Base-by-base conservation (phyloP, 2,888 invertebrate genomes). In the Drosophila meridionalis region DNA sequence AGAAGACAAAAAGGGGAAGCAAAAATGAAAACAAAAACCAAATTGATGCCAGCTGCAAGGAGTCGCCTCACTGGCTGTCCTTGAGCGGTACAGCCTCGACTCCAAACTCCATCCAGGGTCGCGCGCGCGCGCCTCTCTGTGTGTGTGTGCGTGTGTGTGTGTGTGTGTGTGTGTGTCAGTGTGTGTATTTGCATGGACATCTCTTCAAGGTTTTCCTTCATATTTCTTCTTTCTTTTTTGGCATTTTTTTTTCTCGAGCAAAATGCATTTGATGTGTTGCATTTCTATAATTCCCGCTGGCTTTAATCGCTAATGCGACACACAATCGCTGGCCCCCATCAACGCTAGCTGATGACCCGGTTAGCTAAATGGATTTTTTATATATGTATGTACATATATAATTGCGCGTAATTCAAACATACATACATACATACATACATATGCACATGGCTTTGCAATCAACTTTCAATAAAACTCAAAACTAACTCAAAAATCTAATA, bases 241-340 rank as follows among this genome's bases (percentile, higher is more conserved):
- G 7, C 6, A 6, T n/a, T 42, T 40, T 40, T 28, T 28, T 47
- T 14, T 50, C 32, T 50, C 50, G 50, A 11, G 50, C 5, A 34
- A 73, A 65, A 56, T 73, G 74, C 76, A 68, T 74, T 67, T n/a
- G 40, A 61, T 42, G 28, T 60, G 47, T 45, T 76, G 61, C 66
- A 73, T 9, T 20, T 40, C 28, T 61, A 42, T 63, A 47, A 55
- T 76, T 59, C 30, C 57, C 60, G 38, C 38, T 64, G 43, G 53
- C 57, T 67, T 63, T 79, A 67, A 76, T 78, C 76, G 47, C 79
- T 36, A 73, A 76, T 62, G 73, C 66, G 62, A 66, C 59, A 73
- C 55, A 78, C 74, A 76, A 76, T 74, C 73, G 48, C 76, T 63
- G 58, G 69, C 69, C 59, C 69, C 69, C 62, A 76, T 76, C 76